Base-by-base conservation (phyloP, 2,113 vertebrate genomes). In the Pimephales promelas region DNA sequence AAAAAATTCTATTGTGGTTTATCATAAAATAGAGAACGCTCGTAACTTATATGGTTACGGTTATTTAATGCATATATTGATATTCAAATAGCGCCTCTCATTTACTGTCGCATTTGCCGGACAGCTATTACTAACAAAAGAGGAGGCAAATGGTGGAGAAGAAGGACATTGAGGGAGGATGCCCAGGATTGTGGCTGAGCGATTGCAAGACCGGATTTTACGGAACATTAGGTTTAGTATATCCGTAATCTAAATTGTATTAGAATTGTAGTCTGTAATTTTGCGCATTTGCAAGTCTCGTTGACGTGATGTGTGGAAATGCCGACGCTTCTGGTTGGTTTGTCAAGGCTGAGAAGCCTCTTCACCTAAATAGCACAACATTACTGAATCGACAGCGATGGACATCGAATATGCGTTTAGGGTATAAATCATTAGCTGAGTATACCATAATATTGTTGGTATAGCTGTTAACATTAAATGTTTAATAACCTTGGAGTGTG, bases 91-190 rank as follows among this genome's bases (percentile, higher is more conserved):
- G 43, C 43, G 26, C 28, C 3, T 62, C 57, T 71, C 13, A 26
- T 68, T 71, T 54, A 40, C 10, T 26, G 62, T 70, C 49, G 61
- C 26, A 40, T 70, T 81, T 70, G 64, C 13, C 43, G 28, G 31
- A 56, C 47, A 56, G 79, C 20, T 81, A 56, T 68, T 81, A 40
- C 22, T 54, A 70, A 68, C 57, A 85, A 72, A 79, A 47, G 59
- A 75, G 73, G 61, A 81, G 61, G 56, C 40, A n/a, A 80, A 49
- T 85, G 87, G 83, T 87, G 77, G 81, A 79, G 49, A 77, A 54
- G 83, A 77, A 86, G 85, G 85, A 71, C 84, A 86, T 56, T 56
- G 61, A 81, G 83, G 88, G 85, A 83, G 87, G 83, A 83, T 83
- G 81, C 81, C 72, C 62, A 24, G 76, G 31, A 52, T 76, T 80